Percentiles rank a stretch among this genome's conserved stretches.
phyloP scores from a whole-genome alignment of 2,888 invertebrate species.

The Psylliodes chrysocephalus region DNA sequence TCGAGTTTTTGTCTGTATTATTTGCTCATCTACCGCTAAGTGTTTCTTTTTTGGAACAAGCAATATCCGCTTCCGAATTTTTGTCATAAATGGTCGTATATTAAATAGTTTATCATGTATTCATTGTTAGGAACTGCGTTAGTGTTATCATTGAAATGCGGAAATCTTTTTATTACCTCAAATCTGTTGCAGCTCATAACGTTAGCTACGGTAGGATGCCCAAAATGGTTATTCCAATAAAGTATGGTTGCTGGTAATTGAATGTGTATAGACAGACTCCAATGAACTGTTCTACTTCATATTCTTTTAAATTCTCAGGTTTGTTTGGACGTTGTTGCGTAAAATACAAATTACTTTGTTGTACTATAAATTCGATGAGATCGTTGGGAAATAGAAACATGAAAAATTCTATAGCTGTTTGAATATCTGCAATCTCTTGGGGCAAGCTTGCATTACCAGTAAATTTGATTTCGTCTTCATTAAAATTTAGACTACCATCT shows the following conservation, averaged over 20 bases:
- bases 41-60: conserved; percentile 12
- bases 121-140: neutral
- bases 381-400: conserved; percentile 14
- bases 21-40: conserved; percentile 20
- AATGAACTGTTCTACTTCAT: conserved; percentile 15
- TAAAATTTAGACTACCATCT: conserved; percentile 4
- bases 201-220: conserved; percentile 20
- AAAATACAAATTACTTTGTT: conserved; percentile 18
- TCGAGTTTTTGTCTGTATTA: conserved; percentile 24
- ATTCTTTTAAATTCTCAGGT: conserved; percentile 10
- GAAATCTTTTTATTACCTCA: conserved; percentile 16
- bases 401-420: neutral
- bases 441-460: conserved; percentile 3
- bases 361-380: conserved; percentile 9
- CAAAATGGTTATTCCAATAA: conserved; percentile 18
- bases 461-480: conserved; percentile 17
- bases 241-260: conserved; percentile 12
- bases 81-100: conserved; percentile 1
- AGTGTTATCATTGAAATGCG: conserved; percentile 9
- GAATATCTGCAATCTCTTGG: conserved; percentile 6
- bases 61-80: conserved; percentile 10
- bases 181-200: conserved; percentile 25
- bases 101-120: conserved; percentile 11
- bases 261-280: conserved; percentile 8
- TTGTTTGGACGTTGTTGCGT: conserved; percentile 18